Conservation (phyloP, 1,140 invertebrate genomes). For the Mylabris phalerata region DNA sequence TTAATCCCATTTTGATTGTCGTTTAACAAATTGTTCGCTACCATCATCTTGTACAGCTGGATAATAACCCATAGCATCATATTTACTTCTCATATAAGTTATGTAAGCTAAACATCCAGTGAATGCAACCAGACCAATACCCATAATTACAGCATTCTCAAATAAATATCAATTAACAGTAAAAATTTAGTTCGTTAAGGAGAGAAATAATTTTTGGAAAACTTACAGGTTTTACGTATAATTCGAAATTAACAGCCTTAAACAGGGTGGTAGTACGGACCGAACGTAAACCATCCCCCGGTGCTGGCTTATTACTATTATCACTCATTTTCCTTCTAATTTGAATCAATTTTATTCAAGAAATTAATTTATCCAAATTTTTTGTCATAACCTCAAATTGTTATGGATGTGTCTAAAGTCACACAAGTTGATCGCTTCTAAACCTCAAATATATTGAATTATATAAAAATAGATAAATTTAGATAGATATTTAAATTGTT, state of each 20-base stretch:
- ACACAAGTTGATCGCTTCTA: neutral
- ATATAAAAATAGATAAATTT: neutral
- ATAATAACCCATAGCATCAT: slow-evolving; percentile 70
- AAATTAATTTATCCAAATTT: neutral
- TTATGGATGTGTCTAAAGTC: neutral
- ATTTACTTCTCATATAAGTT: slow-evolving; percentile 70
- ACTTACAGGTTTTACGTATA: slow-evolving; percentile 75
- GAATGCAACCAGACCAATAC: slow-evolving; percentile 61
- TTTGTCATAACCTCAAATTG: neutral
- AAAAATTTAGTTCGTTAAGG: too few species aligned
- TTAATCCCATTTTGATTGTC: slow-evolving; percentile 69
- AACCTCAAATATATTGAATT: neutral
- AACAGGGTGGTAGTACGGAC: slow-evolving; percentile 63
- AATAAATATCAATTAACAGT: slow-evolving; percentile 41
- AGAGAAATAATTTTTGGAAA: neutral
- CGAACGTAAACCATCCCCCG: slow-evolving; percentile 72
- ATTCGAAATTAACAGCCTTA: slow-evolving; percentile 71
- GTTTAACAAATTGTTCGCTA: slow-evolving; percentile 62
- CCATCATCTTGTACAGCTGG: slow-evolving; percentile 66
- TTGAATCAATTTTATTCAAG: neutral
- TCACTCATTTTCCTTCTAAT: slow-evolving; percentile 1
- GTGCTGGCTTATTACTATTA: slow-evolving; percentile 35
- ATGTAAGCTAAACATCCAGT: slow-evolving; percentile 60
- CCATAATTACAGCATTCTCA: slow-evolving; percentile 76
- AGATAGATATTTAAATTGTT: too few species aligned